Conservation (phyloP, 1,140 invertebrate genomes). For the Zaprionus africanus region DNA sequence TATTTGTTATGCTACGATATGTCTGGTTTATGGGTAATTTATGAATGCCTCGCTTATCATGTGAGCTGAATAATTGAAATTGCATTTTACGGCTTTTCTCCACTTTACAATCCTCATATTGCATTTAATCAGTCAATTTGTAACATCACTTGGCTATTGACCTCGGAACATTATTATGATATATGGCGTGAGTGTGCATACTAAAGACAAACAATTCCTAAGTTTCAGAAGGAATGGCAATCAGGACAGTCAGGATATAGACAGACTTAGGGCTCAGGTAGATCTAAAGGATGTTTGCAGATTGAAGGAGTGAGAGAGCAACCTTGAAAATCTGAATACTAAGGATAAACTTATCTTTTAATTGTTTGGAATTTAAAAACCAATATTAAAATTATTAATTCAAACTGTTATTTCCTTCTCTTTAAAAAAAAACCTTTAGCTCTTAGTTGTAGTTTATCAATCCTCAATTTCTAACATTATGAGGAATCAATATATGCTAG, state of each 20-base stretch:
- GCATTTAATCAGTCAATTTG: constrained; percentile 58
- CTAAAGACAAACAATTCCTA: background rate
- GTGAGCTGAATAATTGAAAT: constrained; percentile 71
- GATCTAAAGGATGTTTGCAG: background rate
- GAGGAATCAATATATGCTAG: too few relatives aligned
- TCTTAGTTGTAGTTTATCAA: too few relatives aligned
- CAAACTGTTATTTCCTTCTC: too few relatives aligned
- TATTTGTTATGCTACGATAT: constrained; percentile 30
- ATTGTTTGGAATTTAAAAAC: too few relatives aligned
- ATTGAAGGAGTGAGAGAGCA: too few relatives aligned
- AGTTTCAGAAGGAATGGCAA: background rate
- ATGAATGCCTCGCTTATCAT: constrained; percentile 73
- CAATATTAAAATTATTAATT: too few relatives aligned
- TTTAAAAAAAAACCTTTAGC: too few relatives aligned
- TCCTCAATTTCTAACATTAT: too few relatives aligned
- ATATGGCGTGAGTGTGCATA: background rate
- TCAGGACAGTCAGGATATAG: too few relatives aligned
- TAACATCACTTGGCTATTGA: constrained; percentile 45
- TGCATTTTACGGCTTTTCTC: constrained; percentile 55
- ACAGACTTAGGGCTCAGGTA: too few relatives aligned
- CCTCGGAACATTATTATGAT: constrained; percentile 11
- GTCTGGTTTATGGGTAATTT: constrained; percentile 76
- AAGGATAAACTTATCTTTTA: too few relatives aligned
- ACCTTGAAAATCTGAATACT: too few relatives aligned
- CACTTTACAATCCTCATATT: constrained; percentile 45